phyloP scores from a whole-genome alignment of 2,797 vertebrate species.

The Hippoglossus hippoglossus region DNA sequence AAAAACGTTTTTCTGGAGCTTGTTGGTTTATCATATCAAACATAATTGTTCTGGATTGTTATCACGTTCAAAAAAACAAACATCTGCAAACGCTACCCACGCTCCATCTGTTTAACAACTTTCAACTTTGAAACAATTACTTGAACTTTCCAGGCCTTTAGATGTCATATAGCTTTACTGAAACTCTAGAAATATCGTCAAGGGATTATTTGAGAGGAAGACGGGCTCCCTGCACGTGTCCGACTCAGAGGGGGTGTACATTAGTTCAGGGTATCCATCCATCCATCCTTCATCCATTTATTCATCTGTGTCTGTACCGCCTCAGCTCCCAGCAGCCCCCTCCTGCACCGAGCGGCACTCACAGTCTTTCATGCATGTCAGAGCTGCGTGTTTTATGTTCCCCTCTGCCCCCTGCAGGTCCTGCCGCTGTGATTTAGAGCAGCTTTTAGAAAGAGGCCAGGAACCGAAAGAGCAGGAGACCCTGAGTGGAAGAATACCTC shows the following conservation, averaged over 20 bases:
- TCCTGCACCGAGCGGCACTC: slow-evolving; percentile 30
- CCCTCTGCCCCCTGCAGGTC: slow-evolving; percentile 72
- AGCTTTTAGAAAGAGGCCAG: slow-evolving; percentile 23
- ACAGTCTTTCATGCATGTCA: slow-evolving; percentile 61
- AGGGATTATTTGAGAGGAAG: neutral
- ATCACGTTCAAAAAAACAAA: neutral
- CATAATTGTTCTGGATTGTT: neutral
- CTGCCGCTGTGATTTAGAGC: slow-evolving; percentile 67
- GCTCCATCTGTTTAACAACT: neutral
- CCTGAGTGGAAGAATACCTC: slow-evolving; percentile 47
- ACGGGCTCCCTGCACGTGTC: slow-evolving; percentile 42
- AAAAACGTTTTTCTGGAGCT: neutral
- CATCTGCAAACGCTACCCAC: neutral
- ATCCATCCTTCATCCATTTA: slow-evolving; percentile 38
- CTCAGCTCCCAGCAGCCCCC: slow-evolving; percentile 24
- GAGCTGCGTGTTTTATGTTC: slow-evolving; percentile 68
- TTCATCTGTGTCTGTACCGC: slow-evolving; percentile 33
- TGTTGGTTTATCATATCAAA: neutral
- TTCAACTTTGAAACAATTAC: slow-evolving; percentile 17
- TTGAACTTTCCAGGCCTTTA: neutral
- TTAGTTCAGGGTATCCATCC: slow-evolving; percentile 45
- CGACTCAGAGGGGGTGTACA: neutral
- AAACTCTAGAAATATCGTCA: slow-evolving; percentile 14
- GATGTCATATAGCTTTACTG: slow-evolving; percentile 3
- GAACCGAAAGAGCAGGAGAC: slow-evolving; percentile 8